Evolutionary conservation across 2,113 vertebrate species (phyloP).

Genomic region (Coracopsis vasa): DNA sequence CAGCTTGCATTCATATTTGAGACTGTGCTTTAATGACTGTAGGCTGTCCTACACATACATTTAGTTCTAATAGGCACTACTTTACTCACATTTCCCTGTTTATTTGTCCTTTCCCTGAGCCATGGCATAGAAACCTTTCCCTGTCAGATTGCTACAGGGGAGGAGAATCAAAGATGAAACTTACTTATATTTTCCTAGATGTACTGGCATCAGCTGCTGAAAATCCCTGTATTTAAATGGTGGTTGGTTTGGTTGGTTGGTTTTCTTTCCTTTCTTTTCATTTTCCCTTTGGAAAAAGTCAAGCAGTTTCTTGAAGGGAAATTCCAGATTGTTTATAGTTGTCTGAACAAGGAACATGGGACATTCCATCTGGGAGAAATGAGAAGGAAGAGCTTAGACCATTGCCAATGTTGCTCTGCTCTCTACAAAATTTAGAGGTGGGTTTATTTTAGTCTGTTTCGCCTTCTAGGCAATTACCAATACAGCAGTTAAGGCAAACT

Average conservation of each 20-base stretch:
- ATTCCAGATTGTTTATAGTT: neutral
- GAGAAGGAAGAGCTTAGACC: neutral
- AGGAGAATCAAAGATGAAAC: neutral
- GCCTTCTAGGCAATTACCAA: neutral
- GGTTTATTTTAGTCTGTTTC: neutral
- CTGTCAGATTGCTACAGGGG: neutral
- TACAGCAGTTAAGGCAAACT: neutral
- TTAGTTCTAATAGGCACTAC: neutral
- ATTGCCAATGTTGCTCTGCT: neutral
- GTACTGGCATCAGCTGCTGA: neutral
- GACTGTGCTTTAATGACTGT: constrained; percentile 24
- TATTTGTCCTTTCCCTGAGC: constrained; percentile 32
- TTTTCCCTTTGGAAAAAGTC: neutral
- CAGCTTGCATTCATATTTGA: neutral
- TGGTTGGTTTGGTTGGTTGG: neutral
- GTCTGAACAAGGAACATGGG: neutral
- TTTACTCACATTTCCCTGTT: neutral
- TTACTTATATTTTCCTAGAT: neutral
- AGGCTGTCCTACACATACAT: neutral
- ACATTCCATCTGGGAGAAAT: neutral
- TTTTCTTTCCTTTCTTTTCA: neutral
- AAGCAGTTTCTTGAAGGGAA: neutral
- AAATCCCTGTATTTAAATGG: neutral
- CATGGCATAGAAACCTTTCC: neutral
- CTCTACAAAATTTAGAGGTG: neutral